These are phyloP conservation scores for Myotis pilosus DNA, from an alignment of 2,797 vertebrate genomes.

Conservation along the genomic window DNA sequence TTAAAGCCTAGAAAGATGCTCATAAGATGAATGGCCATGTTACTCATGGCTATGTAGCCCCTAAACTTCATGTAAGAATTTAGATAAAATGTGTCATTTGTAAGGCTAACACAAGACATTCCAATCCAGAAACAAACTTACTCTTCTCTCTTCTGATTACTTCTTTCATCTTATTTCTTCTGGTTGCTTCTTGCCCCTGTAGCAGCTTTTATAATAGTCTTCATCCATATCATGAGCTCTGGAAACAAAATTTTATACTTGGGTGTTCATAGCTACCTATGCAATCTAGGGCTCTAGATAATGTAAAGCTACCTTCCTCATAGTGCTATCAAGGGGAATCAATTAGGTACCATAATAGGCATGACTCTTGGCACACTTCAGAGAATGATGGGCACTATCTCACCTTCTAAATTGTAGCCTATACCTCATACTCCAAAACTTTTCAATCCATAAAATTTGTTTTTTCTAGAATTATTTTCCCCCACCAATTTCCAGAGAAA, in stretches of 20 bases:
- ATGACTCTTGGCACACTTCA: background rate
- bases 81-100: background rate
- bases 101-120: background rate
- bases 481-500: background rate
- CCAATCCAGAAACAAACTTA: background rate
- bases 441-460: background rate
- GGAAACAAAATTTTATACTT: background rate
- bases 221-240: background rate
- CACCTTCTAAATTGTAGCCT: background rate
- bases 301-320: background rate
- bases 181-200: background rate
- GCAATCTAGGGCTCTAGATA: background rate
- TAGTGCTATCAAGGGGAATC: background rate
- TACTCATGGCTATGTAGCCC: background rate
- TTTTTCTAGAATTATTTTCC: background rate
- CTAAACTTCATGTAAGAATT: background rate
- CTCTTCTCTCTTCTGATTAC: background rate
- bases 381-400: background rate
- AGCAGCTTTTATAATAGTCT: background rate
- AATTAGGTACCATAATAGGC: background rate
- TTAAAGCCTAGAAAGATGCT: background rate
- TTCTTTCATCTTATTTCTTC: background rate
- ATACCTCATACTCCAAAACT: background rate
- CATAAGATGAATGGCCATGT: background rate
- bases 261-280: background rate